phyloP scores from a whole-genome alignment of 2,888 invertebrate genomes.

The Apamea epomidion region DNA sequence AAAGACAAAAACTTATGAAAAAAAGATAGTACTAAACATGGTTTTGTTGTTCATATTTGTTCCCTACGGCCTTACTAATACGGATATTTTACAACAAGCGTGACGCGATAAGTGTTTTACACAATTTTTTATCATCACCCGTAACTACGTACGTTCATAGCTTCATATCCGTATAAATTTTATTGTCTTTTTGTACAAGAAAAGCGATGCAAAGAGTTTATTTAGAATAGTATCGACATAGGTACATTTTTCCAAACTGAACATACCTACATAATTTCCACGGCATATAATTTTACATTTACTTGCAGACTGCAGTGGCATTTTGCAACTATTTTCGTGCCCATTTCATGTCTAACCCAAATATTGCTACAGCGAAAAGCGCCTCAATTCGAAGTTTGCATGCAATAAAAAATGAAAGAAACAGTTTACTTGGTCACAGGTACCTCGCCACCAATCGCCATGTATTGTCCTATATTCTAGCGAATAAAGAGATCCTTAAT shows the following conservation, averaged over 20 bases:
- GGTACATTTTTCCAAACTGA: background rate
- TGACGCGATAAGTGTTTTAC: background rate
- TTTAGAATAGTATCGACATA: background rate
- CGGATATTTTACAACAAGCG: background rate
- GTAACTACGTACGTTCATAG: background rate
- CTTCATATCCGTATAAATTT: background rate
- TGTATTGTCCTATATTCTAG: background rate
- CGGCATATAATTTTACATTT: constrained; percentile 4
- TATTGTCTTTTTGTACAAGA: background rate
- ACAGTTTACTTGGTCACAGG: background rate
- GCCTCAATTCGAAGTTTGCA: background rate
- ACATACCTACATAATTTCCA: background rate
- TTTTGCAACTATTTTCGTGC: constrained; percentile 11
- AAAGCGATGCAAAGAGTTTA: background rate
- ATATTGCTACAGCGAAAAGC: background rate
- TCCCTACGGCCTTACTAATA: background rate
- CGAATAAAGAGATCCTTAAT: background rate
- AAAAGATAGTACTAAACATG: background rate
- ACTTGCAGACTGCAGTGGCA: constrained; percentile 24
- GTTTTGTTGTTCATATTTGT: background rate
- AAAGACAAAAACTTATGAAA: background rate
- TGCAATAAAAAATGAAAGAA: background rate
- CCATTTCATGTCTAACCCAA: constrained; percentile 16
- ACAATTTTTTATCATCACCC: background rate
- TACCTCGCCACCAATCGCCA: background rate